Base-by-base conservation (phyloP, 2,888 invertebrate genomes). In the Hydriomena furcata region DNA sequence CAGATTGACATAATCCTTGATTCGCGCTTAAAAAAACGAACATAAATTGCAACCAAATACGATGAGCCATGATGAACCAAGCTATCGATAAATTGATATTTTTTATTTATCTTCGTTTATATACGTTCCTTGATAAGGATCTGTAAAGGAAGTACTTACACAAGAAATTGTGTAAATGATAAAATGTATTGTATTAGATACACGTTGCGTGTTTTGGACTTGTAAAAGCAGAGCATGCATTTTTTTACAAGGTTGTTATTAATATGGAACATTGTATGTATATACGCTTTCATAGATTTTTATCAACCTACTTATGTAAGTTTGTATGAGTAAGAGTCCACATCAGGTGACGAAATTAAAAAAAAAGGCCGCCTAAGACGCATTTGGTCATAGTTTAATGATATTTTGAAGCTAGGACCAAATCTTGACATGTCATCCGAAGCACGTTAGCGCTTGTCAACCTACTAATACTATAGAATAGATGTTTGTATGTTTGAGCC, bases 71-170 rank as follows among this genome's bases (percentile, higher is more conserved):
- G 32, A 37, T 60, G 43, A n/a, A 17, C 11, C n/a, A 25, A 12
- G n/a, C 10, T 20, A 13, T 23, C 32, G 34, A 13, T 17, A 25
- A 43, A 43, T 37, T 38, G 25, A 37, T 42, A 17, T 12, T 41
- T n/a, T 31, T 24, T 1, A 28, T 34, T 5, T 4, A 4, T 34
- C 11, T 25, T n/a, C 12, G 37, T 24, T 71, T 76, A 63, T 79
- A 79, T 78, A 78, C 49, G 21, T 34, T 21, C n/a, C 4, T 1
- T 21, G 76, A 78, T 78, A 71, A n/a, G 23, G 21, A 79, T 77
- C 76, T 62, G 8, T 50, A 58, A 61, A 65, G 65, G n/a, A n/a
- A 68, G 24, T 0, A 11, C 21, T 11, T 32, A 17, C 32, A 58
- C 46, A 49, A 35, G 48, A 53, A n/a, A n/a, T n/a, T 62, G 60